phyloP scores from a whole-genome alignment of 1,140 invertebrate genomes.

The Zaprionus kolodkinae region DNA sequence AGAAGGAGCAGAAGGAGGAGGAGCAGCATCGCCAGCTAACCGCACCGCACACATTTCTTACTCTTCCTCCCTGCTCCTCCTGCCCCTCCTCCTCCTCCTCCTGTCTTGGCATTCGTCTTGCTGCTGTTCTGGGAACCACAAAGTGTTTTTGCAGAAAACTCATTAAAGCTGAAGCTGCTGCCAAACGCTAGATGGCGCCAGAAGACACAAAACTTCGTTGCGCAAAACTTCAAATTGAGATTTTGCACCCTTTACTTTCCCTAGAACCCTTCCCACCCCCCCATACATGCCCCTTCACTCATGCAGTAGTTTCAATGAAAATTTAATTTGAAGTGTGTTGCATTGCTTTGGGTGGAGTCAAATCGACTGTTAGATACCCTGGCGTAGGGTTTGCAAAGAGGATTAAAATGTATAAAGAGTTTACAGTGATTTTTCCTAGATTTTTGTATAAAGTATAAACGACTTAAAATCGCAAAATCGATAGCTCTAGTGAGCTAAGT shows the following conservation, averaged over 20 bases:
- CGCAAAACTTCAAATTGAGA: slow-evolving; percentile 18
- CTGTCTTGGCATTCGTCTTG: background rate
- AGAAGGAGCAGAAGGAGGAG: background rate
- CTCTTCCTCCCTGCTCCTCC: background rate
- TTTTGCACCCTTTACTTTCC: background rate
- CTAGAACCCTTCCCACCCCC: too few relatives aligned
- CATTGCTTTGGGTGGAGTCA: background rate
- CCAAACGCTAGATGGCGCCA: slow-evolving; percentile 15
- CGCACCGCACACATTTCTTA: slow-evolving; percentile 1
- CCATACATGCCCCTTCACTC: background rate
- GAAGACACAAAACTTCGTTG: slow-evolving; percentile 7
- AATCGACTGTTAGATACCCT: background rate
- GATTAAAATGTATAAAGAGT: too few relatives aligned
- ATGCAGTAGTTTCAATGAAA: slow-evolving; percentile 3
- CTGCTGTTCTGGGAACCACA: slow-evolving; percentile 16
- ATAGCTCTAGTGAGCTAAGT: too few relatives aligned
- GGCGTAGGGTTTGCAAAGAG: too few relatives aligned
- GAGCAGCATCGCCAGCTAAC: slow-evolving; percentile 10
- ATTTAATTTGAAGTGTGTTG: background rate
- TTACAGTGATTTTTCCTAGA: too few relatives aligned
- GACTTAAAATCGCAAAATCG: too few relatives aligned
- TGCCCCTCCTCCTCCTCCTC: background rate
- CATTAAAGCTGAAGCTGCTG: slow-evolving; percentile 33
- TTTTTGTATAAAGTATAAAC: too few relatives aligned
- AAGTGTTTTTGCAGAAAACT: slow-evolving; percentile 29